Evolutionary conservation across 2,113 vertebrate genomes (phyloP).

Genomic region (Gymnocephalus cernua): DNA sequence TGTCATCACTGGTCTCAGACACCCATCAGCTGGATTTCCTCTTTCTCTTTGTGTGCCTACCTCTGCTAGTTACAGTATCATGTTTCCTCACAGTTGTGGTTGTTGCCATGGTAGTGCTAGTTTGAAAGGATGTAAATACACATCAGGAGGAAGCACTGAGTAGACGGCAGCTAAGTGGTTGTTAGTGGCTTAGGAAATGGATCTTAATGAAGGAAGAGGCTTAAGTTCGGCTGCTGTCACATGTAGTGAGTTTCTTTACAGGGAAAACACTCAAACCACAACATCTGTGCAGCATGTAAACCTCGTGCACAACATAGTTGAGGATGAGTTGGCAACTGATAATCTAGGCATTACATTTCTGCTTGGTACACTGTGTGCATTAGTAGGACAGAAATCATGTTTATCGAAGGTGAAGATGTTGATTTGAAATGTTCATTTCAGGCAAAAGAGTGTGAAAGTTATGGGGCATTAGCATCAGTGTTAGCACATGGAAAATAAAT

Average conservation of each 20-base stretch:
- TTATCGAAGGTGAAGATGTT: not conserved
- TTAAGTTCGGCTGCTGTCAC: slow-evolving; percentile 54
- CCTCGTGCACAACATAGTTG: not conserved
- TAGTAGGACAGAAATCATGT: not conserved
- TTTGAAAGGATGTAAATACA: slow-evolving; percentile 52
- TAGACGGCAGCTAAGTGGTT: slow-evolving; percentile 51
- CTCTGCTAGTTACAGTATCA: slow-evolving; percentile 58
- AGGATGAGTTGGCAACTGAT: not conserved
- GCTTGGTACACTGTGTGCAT: not conserved
- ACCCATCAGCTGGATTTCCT: slow-evolving; percentile 75
- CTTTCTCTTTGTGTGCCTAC: slow-evolving; percentile 19
- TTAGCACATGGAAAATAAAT: not conserved
- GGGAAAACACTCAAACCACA: slow-evolving; percentile 48
- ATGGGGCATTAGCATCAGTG: not conserved
- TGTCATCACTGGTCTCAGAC: slow-evolving; percentile 76
- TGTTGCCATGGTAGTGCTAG: slow-evolving; percentile 51
- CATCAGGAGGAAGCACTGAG: slow-evolving; percentile 45
- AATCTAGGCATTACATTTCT: slow-evolving; percentile 4
- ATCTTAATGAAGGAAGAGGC: slow-evolving; percentile 69
- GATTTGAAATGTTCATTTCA: not conserved
- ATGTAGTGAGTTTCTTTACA: slow-evolving; percentile 41
- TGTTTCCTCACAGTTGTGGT: slow-evolving; percentile 61
- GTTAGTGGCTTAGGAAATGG: slow-evolving; percentile 73
- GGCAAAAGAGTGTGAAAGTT: not conserved
- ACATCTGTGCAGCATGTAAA: not conserved